Evolutionary conservation across 2,113 vertebrate species (phyloP).

Genomic region (Micromys minutus): DNA sequence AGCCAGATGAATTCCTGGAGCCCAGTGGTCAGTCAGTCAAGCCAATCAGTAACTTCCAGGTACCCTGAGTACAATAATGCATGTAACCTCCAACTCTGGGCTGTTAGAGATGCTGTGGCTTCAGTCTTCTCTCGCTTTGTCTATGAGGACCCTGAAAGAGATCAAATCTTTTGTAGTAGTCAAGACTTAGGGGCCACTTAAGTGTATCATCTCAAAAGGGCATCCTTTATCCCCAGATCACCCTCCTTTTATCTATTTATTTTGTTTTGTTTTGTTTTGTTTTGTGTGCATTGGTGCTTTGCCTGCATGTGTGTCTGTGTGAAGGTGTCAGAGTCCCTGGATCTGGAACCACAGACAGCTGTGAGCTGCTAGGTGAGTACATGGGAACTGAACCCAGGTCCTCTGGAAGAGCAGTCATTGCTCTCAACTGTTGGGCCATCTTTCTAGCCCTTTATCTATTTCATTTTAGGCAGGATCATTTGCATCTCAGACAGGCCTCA

Average conservation of each 20-base stretch:
- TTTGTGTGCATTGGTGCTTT: neutral
- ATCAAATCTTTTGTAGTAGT: neutral
- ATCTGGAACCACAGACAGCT: neutral
- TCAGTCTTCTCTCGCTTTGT: neutral
- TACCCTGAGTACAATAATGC: neutral
- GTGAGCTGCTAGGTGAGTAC: neutral
- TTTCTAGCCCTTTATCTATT: neutral
- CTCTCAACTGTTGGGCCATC: neutral
- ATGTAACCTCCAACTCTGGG: fast-evolving
- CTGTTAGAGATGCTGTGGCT: neutral
- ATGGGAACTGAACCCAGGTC: neutral
- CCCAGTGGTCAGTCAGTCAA: neutral
- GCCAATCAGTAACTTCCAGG: neutral
- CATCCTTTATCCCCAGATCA: neutral
- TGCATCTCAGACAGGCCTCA: neutral
- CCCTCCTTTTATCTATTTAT: neutral
- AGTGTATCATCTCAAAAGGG: neutral
- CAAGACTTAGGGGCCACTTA: neutral
- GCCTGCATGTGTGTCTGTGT: neutral
- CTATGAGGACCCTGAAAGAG: neutral
- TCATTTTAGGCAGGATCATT: neutral
- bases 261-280: neutral
- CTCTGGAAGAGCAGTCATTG: neutral
- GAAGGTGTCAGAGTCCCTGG: neutral
- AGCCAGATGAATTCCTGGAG: neutral